Conservation (phyloP, 2,797 vertebrate species). For the Enteromius fasciolatus region DNA sequence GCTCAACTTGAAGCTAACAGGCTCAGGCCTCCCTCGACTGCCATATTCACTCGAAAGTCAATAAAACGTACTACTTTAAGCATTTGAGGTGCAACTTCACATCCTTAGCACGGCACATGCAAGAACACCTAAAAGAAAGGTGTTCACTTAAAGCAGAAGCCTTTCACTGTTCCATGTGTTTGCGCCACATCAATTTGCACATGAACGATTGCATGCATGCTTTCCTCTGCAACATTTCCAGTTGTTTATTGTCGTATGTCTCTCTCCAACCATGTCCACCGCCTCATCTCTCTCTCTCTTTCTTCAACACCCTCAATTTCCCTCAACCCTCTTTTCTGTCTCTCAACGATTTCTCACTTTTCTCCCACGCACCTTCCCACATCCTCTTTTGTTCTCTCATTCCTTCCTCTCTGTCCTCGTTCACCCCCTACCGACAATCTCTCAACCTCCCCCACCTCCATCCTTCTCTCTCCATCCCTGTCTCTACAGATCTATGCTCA, state of each 20-base stretch:
- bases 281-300: conserved; percentile 3
- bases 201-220: not conserved
- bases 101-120: not conserved
- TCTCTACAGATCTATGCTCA: conserved; percentile 80
- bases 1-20: not conserved
- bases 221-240: conserved; percentile 21
- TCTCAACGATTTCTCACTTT: conserved; percentile 23
- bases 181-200: conserved; percentile 9
- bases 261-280: conserved; percentile 30
- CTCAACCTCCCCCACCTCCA: conserved; percentile 32
- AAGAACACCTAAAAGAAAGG: not conserved
- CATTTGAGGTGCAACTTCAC: not conserved
- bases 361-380: conserved; percentile 34
- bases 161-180: conserved; percentile 36
- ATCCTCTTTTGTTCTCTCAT: conserved; percentile 19
- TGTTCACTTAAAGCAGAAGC: not conserved
- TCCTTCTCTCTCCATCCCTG: conserved; percentile 40
- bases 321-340: not conserved
- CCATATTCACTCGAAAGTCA: not conserved
- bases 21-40: not conserved
- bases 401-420: conserved; percentile 15
- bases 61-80: not conserved
- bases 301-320: not conserved
- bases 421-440: not conserved
- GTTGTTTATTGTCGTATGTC: not conserved